Conservation (phyloP, 2,888 invertebrate species). For the Cremastinae sp. region DNA sequence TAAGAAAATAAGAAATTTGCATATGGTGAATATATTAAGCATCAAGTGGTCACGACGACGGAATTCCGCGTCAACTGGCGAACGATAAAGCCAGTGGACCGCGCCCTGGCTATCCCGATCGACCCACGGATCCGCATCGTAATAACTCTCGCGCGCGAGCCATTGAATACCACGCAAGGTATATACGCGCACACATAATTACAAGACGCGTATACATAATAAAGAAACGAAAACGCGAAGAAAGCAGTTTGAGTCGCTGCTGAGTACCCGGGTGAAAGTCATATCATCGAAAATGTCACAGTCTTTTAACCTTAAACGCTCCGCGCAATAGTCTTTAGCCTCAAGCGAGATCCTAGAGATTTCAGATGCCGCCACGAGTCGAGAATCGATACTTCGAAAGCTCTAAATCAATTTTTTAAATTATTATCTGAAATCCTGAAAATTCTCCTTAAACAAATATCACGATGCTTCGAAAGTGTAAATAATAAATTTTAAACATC, state of each 20-base stretch:
- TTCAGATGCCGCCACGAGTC: conserved; percentile 14
- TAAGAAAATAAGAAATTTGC: no score
- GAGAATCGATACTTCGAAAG: conserved; percentile 16
- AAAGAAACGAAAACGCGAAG: conserved; percentile 73
- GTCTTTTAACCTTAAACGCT: conserved; percentile 76
- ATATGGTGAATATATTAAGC: conserved; percentile 1
- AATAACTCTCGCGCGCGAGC: conserved; percentile 34
- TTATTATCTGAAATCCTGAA: no score
- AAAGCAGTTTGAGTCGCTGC: conserved; percentile 72
- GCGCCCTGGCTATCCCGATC: conserved; percentile 62
- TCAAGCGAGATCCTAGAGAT: conserved; percentile 44
- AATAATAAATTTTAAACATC: no score
- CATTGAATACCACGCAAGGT: conserved; percentile 3
- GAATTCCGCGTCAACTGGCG: conserved; percentile 24
- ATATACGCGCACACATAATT: not conserved
- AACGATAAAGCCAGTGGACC: conserved; percentile 58
- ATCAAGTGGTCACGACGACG: conserved; percentile 24
- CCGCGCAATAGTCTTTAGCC: conserved; percentile 62
- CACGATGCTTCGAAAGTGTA: no score
- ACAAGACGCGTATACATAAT: not conserved
- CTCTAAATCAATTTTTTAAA: conserved; percentile 24
- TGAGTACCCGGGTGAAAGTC: conserved; percentile 74
- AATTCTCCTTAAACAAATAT: no score
- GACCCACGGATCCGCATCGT: conserved; percentile 51
- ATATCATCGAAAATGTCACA: conserved; percentile 77